Conservation (phyloP, 2,797 vertebrate genomes). For the Lithobates pipiens region DNA sequence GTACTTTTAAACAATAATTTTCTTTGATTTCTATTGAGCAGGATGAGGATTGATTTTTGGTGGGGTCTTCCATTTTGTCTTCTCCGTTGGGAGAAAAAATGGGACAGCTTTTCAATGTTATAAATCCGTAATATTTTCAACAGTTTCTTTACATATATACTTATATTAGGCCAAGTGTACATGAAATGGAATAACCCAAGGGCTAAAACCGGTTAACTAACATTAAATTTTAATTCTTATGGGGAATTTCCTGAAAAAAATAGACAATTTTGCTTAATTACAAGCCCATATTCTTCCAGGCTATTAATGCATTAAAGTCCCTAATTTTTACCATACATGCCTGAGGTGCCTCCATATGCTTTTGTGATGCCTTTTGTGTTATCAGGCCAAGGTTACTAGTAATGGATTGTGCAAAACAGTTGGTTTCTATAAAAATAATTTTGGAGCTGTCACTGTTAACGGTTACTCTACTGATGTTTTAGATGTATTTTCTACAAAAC, state of each 20-base stretch:
- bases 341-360: conserved; percentile 38
- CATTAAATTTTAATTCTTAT: not conserved
- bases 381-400: conserved; percentile 18
- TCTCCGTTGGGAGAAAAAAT: too few relatives aligned
- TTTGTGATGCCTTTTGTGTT: conserved; percentile 38
- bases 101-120: too few relatives aligned
- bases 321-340: not conserved
- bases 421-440: conserved; percentile 1
- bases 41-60: too few relatives aligned
- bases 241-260: too few relatives aligned
- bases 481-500: conserved; percentile 38
- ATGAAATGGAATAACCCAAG: not conserved
- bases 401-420: not conserved
- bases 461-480: conserved; percentile 14
- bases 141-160: not conserved
- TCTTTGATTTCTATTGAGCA: too few relatives aligned
- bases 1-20: too few relatives aligned
- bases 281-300: not conserved
- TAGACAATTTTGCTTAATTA: not conserved
- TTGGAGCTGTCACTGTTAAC: conserved; percentile 26
- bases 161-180: not conserved
- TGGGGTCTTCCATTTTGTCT: too few relatives aligned
- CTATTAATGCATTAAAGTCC: not conserved
- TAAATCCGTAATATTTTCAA: too few relatives aligned
- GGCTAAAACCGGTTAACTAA: not conserved